Base-by-base conservation (phyloP, 1,140 invertebrate genomes). In the Battus philenor region DNA sequence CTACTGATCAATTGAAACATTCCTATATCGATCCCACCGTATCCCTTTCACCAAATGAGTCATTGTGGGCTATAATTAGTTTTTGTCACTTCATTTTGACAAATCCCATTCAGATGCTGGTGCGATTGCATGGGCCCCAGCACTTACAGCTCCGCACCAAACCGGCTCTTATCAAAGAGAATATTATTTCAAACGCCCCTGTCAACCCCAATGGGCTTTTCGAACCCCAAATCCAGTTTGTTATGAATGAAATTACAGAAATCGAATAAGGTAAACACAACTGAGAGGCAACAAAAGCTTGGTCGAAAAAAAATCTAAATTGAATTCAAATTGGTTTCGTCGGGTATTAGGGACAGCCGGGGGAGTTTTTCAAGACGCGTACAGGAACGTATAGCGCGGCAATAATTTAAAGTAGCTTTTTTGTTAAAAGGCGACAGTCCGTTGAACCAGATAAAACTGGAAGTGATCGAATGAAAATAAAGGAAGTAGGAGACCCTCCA, bases 211-310 rank as follows among this genome's bases (percentile, higher is more conserved):
- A 75, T 71, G 68, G 72, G 74, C 69, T 76, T 77, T 74, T 60
- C 58, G 64, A 75, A 71, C 75, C 78, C 80, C 68, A 79, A 85
- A 85, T 85, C 81, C 78, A 76, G 81, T 85, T 85, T 85, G 76
- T 81, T 81, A 85, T 85, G 81, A 85, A 85, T 82, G 81, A 85
- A 85, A 85, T 85, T 85, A 85, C 76, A 82, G 78, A 82, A 85
- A 85, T 85, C 81, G 78, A 85, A 85, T 85, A 85, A 85, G 69
- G 81, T 85, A 82, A 82, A 85, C 76, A 85, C 76, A 81, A 81
- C 78, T 74, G 76, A 75, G 78, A 79, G 78, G 64, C 75, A 85
- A 85, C 81, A 85, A 85, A 84, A 85, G 81, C 75, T 77, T 74
- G 74, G 57, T 61, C 68, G 69, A 77, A 85, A 83, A 82, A n/a